phyloP scores from a whole-genome alignment of 1,140 invertebrate genomes.

The Brachionus calyciflorus region DNA sequence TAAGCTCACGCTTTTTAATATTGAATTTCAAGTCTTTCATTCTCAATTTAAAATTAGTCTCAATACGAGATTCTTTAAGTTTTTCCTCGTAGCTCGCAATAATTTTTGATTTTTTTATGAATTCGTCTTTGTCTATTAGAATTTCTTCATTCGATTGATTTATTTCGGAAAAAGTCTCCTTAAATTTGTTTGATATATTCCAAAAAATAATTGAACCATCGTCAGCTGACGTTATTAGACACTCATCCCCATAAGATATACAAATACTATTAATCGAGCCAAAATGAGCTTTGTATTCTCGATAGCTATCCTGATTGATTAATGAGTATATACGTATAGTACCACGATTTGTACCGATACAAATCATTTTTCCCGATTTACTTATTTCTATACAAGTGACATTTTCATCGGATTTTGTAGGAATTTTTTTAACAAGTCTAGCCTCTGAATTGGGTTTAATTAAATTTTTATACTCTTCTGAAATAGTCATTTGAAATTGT shows the following conservation, averaged over 20 bases:
- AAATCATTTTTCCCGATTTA: conserved; percentile 72
- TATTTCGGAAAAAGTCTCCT: conserved; percentile 68
- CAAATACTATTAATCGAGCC: conserved; percentile 53
- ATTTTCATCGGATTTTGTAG: conserved; percentile 56
- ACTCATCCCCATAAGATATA: conserved; percentile 73
- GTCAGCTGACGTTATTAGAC: conserved; percentile 70
- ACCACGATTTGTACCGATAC: conserved; percentile 71
- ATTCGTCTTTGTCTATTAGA: conserved; percentile 63
- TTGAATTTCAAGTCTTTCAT: conserved; percentile 64
- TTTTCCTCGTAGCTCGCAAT: conserved; percentile 61
- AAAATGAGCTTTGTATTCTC: conserved; percentile 71
- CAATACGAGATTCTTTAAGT: conserved; percentile 62
- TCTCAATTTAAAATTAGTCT: conserved; percentile 64
- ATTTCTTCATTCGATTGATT: conserved; percentile 72
- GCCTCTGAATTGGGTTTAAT: conserved; percentile 73
- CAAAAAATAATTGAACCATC: conserved; percentile 81
- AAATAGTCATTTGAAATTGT: conserved; percentile 70
- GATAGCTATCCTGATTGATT: conserved; percentile 67
- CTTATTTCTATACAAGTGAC: conserved; percentile 68
- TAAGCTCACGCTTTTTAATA: conserved; percentile 56
- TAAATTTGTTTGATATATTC: conserved; percentile 73
- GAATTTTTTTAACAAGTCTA: conserved; percentile 73
- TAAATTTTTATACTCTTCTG: conserved; percentile 67
- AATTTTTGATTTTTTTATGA: conserved; percentile 56
- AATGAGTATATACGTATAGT: conserved; percentile 73